Evolutionary conservation across 2,888 invertebrate genomes (phyloP), one percentile per base, ranked within the genome.

Genomic region (Apoda limacodes): DNA sequence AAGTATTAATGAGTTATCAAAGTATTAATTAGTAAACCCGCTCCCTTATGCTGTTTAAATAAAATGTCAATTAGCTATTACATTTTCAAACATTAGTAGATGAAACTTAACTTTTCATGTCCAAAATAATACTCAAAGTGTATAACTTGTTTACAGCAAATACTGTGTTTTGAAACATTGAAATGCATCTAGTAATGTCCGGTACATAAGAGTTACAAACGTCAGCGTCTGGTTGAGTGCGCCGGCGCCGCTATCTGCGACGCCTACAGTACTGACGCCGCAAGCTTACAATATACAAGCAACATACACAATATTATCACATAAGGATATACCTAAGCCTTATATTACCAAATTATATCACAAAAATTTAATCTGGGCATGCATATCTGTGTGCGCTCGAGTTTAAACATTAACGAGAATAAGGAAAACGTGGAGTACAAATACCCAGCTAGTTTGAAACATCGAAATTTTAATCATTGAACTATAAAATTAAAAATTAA

Each of bases 361-460:
- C 36, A 45, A 42, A 42, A 35, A 40, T 45, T 38, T 48, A 56
- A 62, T 69, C 66, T 64, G 67, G 67, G 66, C 70, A 71, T 71
- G 70, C 70, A 69, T 62, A 56, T 55, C 48, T 50, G 45, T 48
- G 47, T 44, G 50, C 47, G 42, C 48, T 38, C 30, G 40, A 34
- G 37, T 38, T 34, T 35, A 38, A 37, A 25, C 37, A 41, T 46
- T 36, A 35, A 43, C 32, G 36, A 30, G n/a, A n/a, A n/a, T n/a
- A n/a, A n/a, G n/a, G n/a, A n/a, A 37, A 29, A 36, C 32, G 37
- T 40, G n/a, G n/a, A n/a, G n/a, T n/a, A n/a, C n/a, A n/a, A n/a
- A 38, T 36, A 36, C 46, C 43, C 42, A 42, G 32, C 48, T 45
- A 48, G 26, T 31, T 46, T 38, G 46, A 43, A 50, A 50, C 51